Percentiles rank a stretch among this genome's conserved stretches.
Evolutionary conservation across 2,113 vertebrate species (phyloP).

Genomic region (Hemichromis elongatus): DNA sequence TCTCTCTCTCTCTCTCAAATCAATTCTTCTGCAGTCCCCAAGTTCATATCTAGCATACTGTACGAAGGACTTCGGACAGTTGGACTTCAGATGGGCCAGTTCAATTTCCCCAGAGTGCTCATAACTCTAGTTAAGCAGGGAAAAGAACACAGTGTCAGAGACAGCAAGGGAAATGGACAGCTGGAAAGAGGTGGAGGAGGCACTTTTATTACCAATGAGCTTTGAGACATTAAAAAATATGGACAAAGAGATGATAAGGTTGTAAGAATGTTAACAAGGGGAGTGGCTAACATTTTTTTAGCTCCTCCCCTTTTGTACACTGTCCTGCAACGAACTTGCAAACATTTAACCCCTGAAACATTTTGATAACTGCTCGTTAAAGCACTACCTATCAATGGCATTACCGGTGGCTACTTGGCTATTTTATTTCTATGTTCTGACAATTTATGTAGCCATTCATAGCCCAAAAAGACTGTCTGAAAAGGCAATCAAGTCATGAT

Average conservation of each 20-base stretch:
- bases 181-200: constrained; percentile 74
- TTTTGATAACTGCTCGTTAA: background rate
- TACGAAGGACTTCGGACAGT: constrained; percentile 75
- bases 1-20: constrained; percentile 68
- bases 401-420: background rate
- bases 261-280: constrained; percentile 40
- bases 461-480: background rate
- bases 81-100: constrained; percentile 75
- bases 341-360: background rate
- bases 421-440: background rate
- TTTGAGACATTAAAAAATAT: constrained; percentile 43
- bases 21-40: constrained; percentile 70
- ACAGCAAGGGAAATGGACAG: constrained; percentile 70
- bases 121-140: constrained; percentile 77
- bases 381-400: background rate
- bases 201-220: constrained; percentile 53
- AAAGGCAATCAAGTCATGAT: background rate
- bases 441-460: background rate
- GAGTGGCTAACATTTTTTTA: constrained; percentile 46
- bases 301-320: constrained; percentile 54
- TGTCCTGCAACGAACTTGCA: constrained; percentile 29
- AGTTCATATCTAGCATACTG: constrained; percentile 76
- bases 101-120: constrained; percentile 75
- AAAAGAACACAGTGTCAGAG: constrained; percentile 77
- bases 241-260: constrained; percentile 49